phyloP scores from a whole-genome alignment of 2,797 vertebrate genomes.

The Catamblyrhynchus diadema region DNA sequence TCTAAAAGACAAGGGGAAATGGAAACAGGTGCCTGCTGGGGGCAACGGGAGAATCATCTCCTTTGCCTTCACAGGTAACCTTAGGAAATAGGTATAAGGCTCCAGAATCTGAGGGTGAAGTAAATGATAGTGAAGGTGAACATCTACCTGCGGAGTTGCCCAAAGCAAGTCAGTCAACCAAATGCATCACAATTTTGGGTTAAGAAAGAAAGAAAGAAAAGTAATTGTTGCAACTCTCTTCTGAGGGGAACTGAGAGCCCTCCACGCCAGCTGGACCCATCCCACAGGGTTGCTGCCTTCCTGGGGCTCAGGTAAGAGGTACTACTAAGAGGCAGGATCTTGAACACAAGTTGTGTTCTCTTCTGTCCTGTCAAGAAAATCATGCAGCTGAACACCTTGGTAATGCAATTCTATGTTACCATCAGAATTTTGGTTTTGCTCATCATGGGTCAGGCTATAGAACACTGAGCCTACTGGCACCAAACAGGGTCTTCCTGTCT shows the following conservation, averaged over 20 bases:
- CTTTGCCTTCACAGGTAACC: not conserved
- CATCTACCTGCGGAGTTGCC: not conserved
- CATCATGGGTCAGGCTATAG: not conserved
- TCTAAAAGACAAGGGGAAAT: not conserved
- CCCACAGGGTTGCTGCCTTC: not conserved
- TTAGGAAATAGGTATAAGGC: not conserved
- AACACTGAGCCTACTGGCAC: not conserved
- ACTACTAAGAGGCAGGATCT: rapidly evolving
- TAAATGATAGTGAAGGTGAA: not conserved
- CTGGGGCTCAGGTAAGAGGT: not conserved
- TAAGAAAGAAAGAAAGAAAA: not conserved
- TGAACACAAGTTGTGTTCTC: not conserved
- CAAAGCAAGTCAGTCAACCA: not conserved
- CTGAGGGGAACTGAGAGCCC: not conserved
- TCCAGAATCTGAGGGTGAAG: not conserved
- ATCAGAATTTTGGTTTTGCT: not conserved
- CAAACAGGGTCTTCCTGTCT: not conserved
- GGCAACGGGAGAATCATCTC: not conserved
- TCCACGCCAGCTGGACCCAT: not conserved
- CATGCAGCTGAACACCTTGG: not conserved
- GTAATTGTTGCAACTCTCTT: not conserved
- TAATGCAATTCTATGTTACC: not conserved
- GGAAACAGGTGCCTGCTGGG: not conserved
- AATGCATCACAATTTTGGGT: not conserved
- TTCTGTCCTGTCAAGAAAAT: not conserved